phyloP scores from a whole-genome alignment of 2,113 vertebrate species.

The Forbesichthys agassizii region DNA sequence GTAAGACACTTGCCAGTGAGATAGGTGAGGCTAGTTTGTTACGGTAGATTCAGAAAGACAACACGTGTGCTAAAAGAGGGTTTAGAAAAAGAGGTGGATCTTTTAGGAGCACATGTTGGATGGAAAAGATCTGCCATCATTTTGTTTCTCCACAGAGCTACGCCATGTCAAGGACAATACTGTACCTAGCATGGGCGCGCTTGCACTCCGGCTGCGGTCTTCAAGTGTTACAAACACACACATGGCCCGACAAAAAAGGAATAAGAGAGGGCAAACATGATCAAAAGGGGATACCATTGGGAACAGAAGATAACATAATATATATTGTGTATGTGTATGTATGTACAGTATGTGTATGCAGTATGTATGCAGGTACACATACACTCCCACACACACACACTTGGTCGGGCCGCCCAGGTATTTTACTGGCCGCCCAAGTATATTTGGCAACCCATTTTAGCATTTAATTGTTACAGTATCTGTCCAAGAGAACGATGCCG shows the following conservation, averaged over 20 bases:
- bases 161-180: constrained; percentile 75
- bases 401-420: too few relatives aligned
- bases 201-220: constrained; percentile 95
- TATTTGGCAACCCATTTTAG: too few relatives aligned
- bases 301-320: constrained; percentile 22
- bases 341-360: too few relatives aligned
- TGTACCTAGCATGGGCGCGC: constrained; percentile 92
- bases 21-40: constrained; percentile 28
- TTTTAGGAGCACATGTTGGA: constrained; percentile 4
- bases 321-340: background rate
- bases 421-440: too few relatives aligned
- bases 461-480: too few relatives aligned
- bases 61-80: constrained; percentile 29
- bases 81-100: constrained; percentile 11
- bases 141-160: constrained; percentile 43
- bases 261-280: constrained; percentile 79
- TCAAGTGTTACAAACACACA: constrained; percentile 86
- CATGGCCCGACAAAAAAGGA: constrained; percentile 76
- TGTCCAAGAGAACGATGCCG: too few relatives aligned
- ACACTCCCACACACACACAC: too few relatives aligned
- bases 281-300: constrained; percentile 43
- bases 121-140: constrained; percentile 33
- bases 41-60: constrained; percentile 29
- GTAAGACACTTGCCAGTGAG: constrained; percentile 19
- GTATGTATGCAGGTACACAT: too few relatives aligned